phyloP scores from a whole-genome alignment of 2,797 vertebrate genomes.

The Peromyscus eremicus region DNA sequence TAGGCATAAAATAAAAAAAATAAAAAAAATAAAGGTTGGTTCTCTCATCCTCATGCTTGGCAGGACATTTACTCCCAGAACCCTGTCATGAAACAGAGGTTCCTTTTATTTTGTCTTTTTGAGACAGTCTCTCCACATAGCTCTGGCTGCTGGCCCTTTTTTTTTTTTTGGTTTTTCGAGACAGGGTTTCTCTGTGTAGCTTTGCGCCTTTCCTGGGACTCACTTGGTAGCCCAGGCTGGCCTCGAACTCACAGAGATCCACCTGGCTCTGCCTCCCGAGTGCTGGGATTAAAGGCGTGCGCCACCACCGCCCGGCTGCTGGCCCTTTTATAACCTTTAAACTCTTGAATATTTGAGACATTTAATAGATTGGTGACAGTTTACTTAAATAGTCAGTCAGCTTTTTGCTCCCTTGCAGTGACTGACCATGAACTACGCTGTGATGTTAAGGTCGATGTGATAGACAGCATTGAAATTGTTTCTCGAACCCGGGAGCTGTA shows the following conservation, averaged over 20 bases:
- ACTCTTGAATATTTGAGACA: constrained; percentile 18
- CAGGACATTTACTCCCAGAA: neutral
- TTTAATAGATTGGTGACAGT: neutral
- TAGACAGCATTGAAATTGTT: constrained; percentile 85
- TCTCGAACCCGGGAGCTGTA: constrained; percentile 87
- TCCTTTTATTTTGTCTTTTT: neutral
- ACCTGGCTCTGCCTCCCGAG: no score
- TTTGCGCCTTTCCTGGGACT: no score
- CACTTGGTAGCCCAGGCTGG: no score
- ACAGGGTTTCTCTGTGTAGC: no score
- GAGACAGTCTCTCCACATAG: neutral
- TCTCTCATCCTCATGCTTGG: neutral
- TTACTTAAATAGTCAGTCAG: constrained; percentile 64
- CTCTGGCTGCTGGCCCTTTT: neutral
- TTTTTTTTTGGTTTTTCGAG: no score
- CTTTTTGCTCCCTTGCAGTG: constrained; percentile 79
- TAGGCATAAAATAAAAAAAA: neutral
- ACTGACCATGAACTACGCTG: constrained; percentile 87
- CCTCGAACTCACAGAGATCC: no score
- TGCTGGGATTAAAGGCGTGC: no score
- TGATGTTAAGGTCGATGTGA: constrained; percentile 87
- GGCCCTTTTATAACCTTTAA: constrained; percentile 47
- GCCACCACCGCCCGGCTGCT: no score
- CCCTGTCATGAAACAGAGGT: neutral
- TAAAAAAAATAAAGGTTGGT: neutral